These are phyloP conservation scores for Melanotaenia parkinsoni DNA, from an alignment of 2,797 vertebrate genomes.

Conservation along the genomic window DNA sequence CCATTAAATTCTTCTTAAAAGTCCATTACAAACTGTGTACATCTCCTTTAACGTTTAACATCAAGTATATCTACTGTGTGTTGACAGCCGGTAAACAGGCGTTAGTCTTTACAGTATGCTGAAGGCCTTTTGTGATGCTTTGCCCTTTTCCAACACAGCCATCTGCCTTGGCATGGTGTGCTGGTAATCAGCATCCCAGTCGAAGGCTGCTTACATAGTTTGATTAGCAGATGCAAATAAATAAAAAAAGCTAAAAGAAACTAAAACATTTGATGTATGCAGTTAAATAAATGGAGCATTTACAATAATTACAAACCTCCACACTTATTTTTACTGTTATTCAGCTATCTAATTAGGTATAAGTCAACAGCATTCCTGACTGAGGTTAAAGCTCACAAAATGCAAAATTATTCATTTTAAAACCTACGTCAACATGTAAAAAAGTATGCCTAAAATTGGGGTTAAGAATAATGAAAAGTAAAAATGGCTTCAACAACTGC, in stretches of 20 bases:
- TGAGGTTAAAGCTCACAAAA: not conserved
- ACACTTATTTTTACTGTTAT: not conserved
- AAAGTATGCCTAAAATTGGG: not conserved
- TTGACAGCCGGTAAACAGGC: not conserved
- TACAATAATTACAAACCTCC: not conserved
- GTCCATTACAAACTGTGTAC: not conserved
- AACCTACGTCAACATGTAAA: not conserved
- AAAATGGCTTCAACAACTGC: not conserved
- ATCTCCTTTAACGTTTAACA: not conserved
- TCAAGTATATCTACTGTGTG: not conserved
- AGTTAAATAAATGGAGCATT: not conserved
- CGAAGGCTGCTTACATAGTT: not conserved
- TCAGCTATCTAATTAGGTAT: too few species aligned
- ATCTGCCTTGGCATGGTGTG: not conserved
- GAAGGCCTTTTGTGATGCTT: not conserved
- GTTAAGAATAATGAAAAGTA: not conserved
- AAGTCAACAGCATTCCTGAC: not conserved
- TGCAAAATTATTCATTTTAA: not conserved
- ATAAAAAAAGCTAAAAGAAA: not conserved
- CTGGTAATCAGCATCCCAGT: not conserved
- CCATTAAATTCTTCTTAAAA: not conserved
- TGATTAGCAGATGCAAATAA: not conserved
- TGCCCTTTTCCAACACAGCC: not conserved
- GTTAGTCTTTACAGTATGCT: not conserved
- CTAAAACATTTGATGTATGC: not conserved